Percentiles rank a stretch among this genome's conserved stretches.
Conservation (phyloP, 1,140 invertebrate species). For the Papilio helenus region DNA sequence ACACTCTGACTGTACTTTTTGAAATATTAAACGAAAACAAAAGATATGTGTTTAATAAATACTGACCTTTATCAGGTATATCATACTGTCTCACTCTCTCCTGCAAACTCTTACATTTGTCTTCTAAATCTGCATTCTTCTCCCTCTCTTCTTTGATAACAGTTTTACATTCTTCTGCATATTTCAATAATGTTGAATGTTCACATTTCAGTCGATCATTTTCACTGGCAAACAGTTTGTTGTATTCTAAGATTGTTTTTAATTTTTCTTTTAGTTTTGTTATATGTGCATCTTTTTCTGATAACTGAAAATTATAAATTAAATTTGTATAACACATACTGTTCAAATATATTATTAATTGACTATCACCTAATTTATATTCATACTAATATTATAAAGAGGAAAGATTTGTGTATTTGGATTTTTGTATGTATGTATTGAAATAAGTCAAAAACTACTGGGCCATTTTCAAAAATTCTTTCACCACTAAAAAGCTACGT, state of each 20-base stretch:
- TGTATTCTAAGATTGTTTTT: slow-evolving; percentile 70
- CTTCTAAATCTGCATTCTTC: slow-evolving; percentile 57
- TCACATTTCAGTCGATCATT: slow-evolving; percentile 67
- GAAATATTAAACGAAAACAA: neutral
- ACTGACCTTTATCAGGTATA: slow-evolving; percentile 77
- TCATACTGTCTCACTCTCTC: slow-evolving; percentile 73
- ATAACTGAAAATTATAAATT: slow-evolving; percentile 54
- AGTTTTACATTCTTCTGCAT: slow-evolving; percentile 70
- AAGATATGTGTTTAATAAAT: neutral
- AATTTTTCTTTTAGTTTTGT: slow-evolving; percentile 72
- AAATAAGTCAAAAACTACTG: no score
- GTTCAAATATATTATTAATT: no score
- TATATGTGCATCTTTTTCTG: slow-evolving; percentile 70
- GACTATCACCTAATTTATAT: no score
- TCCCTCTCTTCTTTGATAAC: slow-evolving; percentile 66
- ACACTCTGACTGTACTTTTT: no score
- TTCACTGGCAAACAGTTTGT: slow-evolving; percentile 72
- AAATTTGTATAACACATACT: no score
- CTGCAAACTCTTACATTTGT: slow-evolving; percentile 70
- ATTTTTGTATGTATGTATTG: no score
- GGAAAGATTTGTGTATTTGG: no score
- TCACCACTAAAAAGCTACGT: no score
- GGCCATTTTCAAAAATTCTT: no score
- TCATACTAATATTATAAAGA: no score
- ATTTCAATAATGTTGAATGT: slow-evolving; percentile 59